A percentile compares a stretch with the other conserved stretches of the same genome.
Conservation (phyloP, 30 jellyfish, hydroid and myxozoan genomes). For the Aurelia coerulea region DNA sequence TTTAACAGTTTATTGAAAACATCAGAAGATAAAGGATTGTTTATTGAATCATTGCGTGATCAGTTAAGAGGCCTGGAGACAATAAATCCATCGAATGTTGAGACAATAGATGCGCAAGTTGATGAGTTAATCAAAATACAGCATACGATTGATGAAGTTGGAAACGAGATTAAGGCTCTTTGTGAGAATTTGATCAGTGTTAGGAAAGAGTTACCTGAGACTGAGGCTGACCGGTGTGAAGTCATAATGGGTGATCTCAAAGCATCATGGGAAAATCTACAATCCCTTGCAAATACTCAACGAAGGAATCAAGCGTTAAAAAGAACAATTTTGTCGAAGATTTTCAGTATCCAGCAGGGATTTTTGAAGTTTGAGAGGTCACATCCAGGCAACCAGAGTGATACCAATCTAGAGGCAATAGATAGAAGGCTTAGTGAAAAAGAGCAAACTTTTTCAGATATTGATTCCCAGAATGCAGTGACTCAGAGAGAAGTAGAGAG, state of each 20-base stretch:
- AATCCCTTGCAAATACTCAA: not conserved
- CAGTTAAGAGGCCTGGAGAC: constrained; percentile 6
- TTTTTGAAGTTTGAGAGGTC: not conserved
- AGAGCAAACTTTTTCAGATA: not conserved
- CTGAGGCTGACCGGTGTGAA: constrained; percentile 39
- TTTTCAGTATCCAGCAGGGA: not conserved
- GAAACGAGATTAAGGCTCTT: constrained; percentile 11
- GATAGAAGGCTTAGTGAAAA: not conserved
- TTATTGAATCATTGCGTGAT: constrained; percentile 28
- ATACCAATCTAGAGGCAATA: not conserved
- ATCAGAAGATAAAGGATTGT: constrained; percentile 37
- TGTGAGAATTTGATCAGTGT: constrained; percentile 2
- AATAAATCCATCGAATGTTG: not conserved
- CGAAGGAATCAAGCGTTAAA: not conserved
- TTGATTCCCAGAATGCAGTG: not conserved
- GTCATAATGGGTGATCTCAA: constrained; percentile 1
- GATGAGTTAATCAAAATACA: constrained; percentile 7
- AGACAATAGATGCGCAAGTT: not conserved
- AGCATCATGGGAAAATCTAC: not conserved
- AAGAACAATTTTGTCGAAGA: constrained; percentile 1
- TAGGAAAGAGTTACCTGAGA: constrained; percentile 34
- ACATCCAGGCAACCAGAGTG: not conserved
- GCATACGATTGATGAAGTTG: constrained; percentile 23
- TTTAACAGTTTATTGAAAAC: constrained; percentile 4
- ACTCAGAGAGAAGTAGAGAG: not conserved